These are phyloP conservation scores for Ophion slaviceki DNA, from an alignment of 2,888 invertebrate species.

Conservation along the genomic window DNA sequence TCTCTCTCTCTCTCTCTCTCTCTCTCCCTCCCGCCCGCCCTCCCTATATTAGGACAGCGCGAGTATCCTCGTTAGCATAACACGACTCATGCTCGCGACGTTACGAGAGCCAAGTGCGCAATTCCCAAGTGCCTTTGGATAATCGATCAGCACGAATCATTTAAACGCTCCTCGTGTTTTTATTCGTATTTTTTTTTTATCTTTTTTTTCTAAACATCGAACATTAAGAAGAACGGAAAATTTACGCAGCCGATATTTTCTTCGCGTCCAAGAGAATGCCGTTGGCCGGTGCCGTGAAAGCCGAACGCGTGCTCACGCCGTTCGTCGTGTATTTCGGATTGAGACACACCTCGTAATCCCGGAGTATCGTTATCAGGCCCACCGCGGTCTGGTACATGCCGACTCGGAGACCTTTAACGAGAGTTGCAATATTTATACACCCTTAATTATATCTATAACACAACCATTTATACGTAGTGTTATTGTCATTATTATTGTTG, in stretches of 20 bases:
- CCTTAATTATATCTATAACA: no score
- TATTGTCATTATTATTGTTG: no score
- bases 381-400: constrained; percentile 74
- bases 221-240: not conserved
- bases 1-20: not conserved
- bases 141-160: no score
- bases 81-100: not conserved
- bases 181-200: no score
- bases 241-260: constrained; percentile 50
- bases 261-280: constrained; percentile 68
- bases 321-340: constrained; percentile 66
- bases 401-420: constrained; percentile 71
- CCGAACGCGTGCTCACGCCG: constrained; percentile 61
- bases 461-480: no score
- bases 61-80: not conserved
- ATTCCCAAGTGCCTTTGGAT: not conserved
- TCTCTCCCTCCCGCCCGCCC: no score
- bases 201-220: not conserved
- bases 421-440: not conserved
- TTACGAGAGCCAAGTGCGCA: not conserved
- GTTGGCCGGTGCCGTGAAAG: constrained; percentile 70
- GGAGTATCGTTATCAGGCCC: constrained; percentile 73
- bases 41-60: no score
- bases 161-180: no score
- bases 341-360: constrained; percentile 73